Percentiles rank a stretch among this genome's conserved stretches.
These are phyloP conservation scores for Clarias fuscus DNA, from an alignment of 2,797 vertebrate genomes.

Conservation along the genomic window DNA sequence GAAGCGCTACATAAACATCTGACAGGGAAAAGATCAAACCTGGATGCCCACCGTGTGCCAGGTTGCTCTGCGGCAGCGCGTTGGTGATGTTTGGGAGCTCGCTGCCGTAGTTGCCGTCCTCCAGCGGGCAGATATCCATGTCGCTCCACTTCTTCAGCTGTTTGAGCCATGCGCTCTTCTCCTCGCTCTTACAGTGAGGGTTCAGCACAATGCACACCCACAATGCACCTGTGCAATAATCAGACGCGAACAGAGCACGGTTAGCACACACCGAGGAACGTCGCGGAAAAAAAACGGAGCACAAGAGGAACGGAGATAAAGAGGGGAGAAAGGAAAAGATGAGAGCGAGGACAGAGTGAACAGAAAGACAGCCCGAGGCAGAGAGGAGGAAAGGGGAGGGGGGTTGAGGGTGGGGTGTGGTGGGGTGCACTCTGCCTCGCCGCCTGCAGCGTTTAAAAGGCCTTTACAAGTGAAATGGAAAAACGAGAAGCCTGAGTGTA, in stretches of 20 bases:
- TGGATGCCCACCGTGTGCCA: slow-evolving; percentile 83
- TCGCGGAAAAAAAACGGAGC: not conserved
- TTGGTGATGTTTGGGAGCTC: slow-evolving; percentile 98
- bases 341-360: not conserved
- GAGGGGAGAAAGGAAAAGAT: not conserved
- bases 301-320: slow-evolving; percentile 3
- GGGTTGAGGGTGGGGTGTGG: not conserved
- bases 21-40: no score
- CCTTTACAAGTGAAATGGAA: slow-evolving; percentile 37
- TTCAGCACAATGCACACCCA: slow-evolving; percentile 98
- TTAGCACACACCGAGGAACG: not conserved
- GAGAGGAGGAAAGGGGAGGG: not conserved
- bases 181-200: slow-evolving; percentile 95
- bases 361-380: not conserved
- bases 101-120: slow-evolving; percentile 95
- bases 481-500: slow-evolving; percentile 24
- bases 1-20: not conserved
- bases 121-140: slow-evolving; percentile 95
- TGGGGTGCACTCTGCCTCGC: not conserved
- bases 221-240: slow-evolving; percentile 81
- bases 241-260: not conserved
- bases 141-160: slow-evolving; percentile 95
- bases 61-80: slow-evolving; percentile 89
- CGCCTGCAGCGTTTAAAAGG: slow-evolving; percentile 33
- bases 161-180: slow-evolving; percentile 92